These are phyloP conservation scores for Terebella lapidaria DNA, from an alignment of 2,888 invertebrate species.

Conservation along the genomic window DNA sequence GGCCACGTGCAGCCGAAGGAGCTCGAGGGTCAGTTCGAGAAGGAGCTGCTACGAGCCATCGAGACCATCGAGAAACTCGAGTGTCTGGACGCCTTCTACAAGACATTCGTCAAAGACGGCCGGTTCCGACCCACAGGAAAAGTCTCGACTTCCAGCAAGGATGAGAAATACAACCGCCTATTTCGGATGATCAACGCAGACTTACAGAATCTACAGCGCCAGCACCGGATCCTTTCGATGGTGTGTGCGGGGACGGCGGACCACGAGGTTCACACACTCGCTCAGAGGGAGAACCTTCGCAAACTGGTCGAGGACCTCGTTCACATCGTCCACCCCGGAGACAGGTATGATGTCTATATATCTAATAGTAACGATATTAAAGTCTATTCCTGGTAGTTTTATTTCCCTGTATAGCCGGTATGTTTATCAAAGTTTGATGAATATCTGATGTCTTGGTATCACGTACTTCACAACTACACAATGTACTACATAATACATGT, in stretches of 20 bases:
- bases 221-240: constrained; percentile 5
- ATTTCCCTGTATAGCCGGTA: too few relatives aligned
- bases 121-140: neutral
- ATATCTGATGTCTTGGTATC: too few relatives aligned
- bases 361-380: neutral
- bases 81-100: constrained; percentile 1
- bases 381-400: too few relatives aligned
- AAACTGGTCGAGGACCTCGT: constrained; percentile 3
- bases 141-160: neutral
- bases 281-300: neutral
- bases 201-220: constrained; percentile 1
- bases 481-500: too few relatives aligned
- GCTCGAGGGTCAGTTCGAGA: neutral
- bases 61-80: constrained; percentile 2
- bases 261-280: constrained; percentile 1
- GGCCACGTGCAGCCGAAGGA: neutral
- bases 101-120: neutral
- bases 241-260: constrained; percentile 1
- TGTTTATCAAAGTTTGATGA: too few relatives aligned
- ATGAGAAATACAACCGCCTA: neutral
- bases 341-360: neutral
- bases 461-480: too few relatives aligned
- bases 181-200: constrained; percentile 2
- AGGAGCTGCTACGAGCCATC: neutral
- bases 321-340: neutral